Conservation (phyloP, 2,888 invertebrate genomes). For the Lasioglossum calceatum region DNA sequence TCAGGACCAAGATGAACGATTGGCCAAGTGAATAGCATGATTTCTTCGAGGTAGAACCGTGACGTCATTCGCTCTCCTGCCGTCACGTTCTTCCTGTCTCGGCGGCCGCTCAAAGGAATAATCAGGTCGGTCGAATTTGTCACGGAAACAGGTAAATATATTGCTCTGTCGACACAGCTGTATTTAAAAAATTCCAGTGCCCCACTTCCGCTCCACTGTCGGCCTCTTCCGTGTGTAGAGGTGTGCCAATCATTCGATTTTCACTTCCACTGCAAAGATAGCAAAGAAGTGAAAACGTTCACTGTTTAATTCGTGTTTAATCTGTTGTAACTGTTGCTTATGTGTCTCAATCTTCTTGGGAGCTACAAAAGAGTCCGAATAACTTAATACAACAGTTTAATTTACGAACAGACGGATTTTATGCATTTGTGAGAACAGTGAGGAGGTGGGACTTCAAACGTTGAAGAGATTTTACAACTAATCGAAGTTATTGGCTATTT, state of each 20-base stretch:
- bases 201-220: background rate
- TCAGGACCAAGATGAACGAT: slow-evolving; percentile 58
- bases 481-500: no score
- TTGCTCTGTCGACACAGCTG: background rate
- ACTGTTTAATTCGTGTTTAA: background rate
- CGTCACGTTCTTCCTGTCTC: slow-evolving; percentile 46
- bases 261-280: background rate
- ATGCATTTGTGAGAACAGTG: background rate
- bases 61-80: slow-evolving; percentile 26
- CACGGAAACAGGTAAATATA: slow-evolving; percentile 24
- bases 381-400: background rate
- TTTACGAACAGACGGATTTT: background rate
- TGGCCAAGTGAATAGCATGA: slow-evolving; percentile 45
- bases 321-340: background rate
- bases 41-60: slow-evolving; percentile 27
- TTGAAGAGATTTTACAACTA: background rate
- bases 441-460: no score
- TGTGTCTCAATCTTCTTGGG: background rate
- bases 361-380: background rate
- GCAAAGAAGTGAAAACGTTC: background rate
- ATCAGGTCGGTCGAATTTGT: slow-evolving; percentile 25
- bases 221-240: background rate
- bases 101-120: slow-evolving; percentile 25
- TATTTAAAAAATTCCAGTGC: background rate
- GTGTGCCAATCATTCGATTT: background rate